These are phyloP conservation scores for Belonocnema kinseyi DNA, from an alignment of 1,140 invertebrate species.

Conservation along the genomic window DNA sequence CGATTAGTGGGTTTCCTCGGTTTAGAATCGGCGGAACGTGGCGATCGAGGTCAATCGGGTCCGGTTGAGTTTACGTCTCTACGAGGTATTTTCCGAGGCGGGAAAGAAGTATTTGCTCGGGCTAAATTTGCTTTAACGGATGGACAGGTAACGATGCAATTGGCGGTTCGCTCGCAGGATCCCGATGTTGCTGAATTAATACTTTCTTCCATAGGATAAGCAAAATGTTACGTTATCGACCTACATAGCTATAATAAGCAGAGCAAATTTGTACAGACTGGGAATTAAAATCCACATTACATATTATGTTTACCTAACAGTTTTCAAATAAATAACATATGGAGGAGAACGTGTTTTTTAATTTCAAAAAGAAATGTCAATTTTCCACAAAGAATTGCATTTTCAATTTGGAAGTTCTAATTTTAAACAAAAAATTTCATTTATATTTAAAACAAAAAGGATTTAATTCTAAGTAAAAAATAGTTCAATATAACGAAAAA, in stretches of 20 bases:
- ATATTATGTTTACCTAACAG: neutral
- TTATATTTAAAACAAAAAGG: no score
- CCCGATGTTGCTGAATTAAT: slow-evolving; percentile 89
- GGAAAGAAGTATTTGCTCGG: slow-evolving; percentile 90
- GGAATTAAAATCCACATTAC: slow-evolving; percentile 2
- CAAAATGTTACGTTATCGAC: slow-evolving; percentile 1
- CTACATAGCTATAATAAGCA: neutral
- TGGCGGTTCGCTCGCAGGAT: slow-evolving; percentile 82
- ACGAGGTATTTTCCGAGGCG: slow-evolving; percentile 91
- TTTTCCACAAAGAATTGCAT: no score
- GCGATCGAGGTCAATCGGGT: slow-evolving; percentile 90
- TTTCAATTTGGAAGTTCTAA: no score
- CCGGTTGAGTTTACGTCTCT: slow-evolving; percentile 89
- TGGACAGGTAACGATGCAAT: slow-evolving; percentile 86
- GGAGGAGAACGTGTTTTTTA: neutral
- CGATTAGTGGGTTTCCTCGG: slow-evolving; percentile 93
- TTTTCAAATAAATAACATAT: slow-evolving; percentile 15
- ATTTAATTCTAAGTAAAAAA: no score
- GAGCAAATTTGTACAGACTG: slow-evolving; percentile 17
- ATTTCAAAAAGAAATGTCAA: neutral
- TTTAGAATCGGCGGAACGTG: slow-evolving; percentile 89
- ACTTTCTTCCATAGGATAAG: slow-evolving; percentile 89
- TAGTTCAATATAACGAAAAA: no score
- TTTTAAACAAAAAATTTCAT: no score
- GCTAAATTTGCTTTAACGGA: slow-evolving; percentile 88